Evolutionary conservation across 2,797 vertebrate species (phyloP).

Genomic region (Galagoides demidoff): DNA sequence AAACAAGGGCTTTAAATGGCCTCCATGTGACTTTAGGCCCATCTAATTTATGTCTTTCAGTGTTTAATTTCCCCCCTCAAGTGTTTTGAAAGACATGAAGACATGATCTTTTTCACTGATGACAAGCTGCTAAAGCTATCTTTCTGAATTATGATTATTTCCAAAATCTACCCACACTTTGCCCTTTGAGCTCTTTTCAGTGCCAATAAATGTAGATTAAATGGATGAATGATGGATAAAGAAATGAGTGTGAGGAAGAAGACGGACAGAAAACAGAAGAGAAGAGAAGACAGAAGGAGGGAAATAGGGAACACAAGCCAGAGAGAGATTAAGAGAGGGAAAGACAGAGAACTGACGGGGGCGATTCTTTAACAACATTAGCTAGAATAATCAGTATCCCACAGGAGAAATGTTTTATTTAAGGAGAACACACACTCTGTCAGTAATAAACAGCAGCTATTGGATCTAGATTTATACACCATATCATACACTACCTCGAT

Average conservation of each 20-base stretch:
- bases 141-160: constrained; percentile 40
- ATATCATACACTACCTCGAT: background rate
- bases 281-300: background rate
- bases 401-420: constrained; percentile 21
- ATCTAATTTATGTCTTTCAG: background rate
- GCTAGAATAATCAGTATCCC: background rate
- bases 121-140: background rate
- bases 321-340: background rate
- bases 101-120: background rate
- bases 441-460: constrained; percentile 10
- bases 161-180: background rate
- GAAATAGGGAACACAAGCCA: background rate
- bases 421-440: background rate
- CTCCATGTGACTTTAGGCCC: background rate
- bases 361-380: background rate
- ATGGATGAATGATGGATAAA: background rate
- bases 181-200: background rate
- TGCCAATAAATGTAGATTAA: background rate
- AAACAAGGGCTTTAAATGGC: background rate
- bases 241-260: background rate
- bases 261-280: background rate
- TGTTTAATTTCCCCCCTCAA: background rate
- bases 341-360: background rate
- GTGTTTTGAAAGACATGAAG: background rate
- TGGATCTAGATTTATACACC: background rate